A percentile compares a stretch with the other conserved stretches of the same genome.
These are phyloP conservation scores for Lasiurus borealis DNA, from an alignment of 2,113 vertebrate species.

Conservation along the genomic window DNA sequence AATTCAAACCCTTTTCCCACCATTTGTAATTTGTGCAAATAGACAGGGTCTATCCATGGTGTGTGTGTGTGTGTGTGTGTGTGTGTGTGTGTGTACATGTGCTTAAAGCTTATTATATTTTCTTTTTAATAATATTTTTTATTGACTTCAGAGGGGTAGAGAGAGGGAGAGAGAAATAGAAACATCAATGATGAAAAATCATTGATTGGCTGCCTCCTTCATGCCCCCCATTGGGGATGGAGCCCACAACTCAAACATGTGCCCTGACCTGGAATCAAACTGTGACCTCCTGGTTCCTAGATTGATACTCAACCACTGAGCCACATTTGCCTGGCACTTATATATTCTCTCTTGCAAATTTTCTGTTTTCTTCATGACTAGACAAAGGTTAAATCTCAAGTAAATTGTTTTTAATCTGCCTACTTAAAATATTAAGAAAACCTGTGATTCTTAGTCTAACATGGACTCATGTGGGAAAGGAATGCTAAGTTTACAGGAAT, in stretches of 20 bases:
- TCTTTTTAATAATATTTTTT: neutral
- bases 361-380: slow-evolving; percentile 39
- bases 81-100: neutral
- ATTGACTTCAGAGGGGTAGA: too few relatives aligned
- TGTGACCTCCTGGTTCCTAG: too few relatives aligned
- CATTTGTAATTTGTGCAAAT: slow-evolving; percentile 31
- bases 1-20: neutral
- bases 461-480: neutral
- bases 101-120: slow-evolving; percentile 32
- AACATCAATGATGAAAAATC: too few relatives aligned
- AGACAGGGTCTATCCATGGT: neutral
- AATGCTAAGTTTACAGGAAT: slow-evolving; percentile 40
- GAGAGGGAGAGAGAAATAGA: too few relatives aligned
- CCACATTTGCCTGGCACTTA: neutral
- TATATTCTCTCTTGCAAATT: slow-evolving; percentile 42
- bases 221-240: too few relatives aligned
- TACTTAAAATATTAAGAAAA: slow-evolving; percentile 28
- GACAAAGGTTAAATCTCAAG: slow-evolving; percentile 54
- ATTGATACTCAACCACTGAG: too few relatives aligned
- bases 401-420: slow-evolving; percentile 22
- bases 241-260: too few relatives aligned
- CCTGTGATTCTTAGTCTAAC: slow-evolving; percentile 13
- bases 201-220: too few relatives aligned
- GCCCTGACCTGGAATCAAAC: too few relatives aligned
- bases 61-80: too few relatives aligned